phyloP scores from a whole-genome alignment of 1,140 invertebrate genomes.

The Druon quercuslanigerum region DNA sequence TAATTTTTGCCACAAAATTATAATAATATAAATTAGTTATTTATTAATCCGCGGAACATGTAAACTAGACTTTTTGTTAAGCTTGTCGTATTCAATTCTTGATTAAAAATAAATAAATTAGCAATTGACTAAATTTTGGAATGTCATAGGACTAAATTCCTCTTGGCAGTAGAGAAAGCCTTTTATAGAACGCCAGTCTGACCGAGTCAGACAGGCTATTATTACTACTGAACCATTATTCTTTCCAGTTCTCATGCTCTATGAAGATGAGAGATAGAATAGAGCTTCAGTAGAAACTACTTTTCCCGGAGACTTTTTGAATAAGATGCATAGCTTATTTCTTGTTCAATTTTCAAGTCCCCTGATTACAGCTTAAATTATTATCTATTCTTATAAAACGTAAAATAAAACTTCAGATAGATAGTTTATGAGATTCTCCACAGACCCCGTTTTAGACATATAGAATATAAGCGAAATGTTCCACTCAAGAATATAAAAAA shows the following conservation, averaged over 20 bases:
- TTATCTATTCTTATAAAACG: not conserved
- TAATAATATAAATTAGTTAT: too few relatives aligned
- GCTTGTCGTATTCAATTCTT: too few relatives aligned
- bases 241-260: slow-evolving; percentile 21
- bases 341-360: slow-evolving; percentile 7
- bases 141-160: slow-evolving; percentile 15
- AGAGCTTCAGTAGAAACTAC: slow-evolving; percentile 21
- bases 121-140: not conserved
- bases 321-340: not conserved
- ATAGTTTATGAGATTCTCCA: not conserved
- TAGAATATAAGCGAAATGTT: too few relatives aligned
- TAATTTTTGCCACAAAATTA: too few relatives aligned
- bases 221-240: slow-evolving; percentile 31
- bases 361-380: slow-evolving; percentile 20
- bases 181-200: slow-evolving; percentile 25
- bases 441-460: too few relatives aligned
- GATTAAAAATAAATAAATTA: not conserved
- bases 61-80: not conserved
- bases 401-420: not conserved
- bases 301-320: slow-evolving; percentile 11
- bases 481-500: too few relatives aligned
- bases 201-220: slow-evolving; percentile 24
- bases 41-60: too few relatives aligned
- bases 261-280: slow-evolving; percentile 23
- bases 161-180: slow-evolving; percentile 20